phyloP scores from a whole-genome alignment of 2,113 vertebrate species.

The Oriolus oriolus region DNA sequence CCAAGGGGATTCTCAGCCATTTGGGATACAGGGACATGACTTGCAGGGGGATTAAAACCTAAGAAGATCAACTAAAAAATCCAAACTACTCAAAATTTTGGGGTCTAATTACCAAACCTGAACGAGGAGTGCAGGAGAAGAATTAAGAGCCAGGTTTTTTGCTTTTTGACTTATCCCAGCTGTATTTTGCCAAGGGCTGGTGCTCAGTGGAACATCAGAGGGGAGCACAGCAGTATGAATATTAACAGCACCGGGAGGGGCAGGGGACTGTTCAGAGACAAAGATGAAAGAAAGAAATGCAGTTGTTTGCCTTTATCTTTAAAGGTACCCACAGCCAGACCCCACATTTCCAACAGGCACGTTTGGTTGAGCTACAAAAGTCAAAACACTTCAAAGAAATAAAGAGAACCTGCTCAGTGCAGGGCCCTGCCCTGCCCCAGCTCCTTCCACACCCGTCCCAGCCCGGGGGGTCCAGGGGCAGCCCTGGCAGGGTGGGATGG shows the following conservation, averaged over 20 bases:
- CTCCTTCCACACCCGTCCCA: rapidly evolving
- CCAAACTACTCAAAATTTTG: neutral
- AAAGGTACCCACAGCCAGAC: neutral
- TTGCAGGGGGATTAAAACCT: neutral
- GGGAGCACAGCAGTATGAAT: neutral
- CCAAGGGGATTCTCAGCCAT: rapidly evolving
- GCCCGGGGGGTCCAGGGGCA: neutral
- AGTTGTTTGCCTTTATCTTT: neutral
- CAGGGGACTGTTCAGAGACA: neutral
- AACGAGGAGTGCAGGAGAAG: neutral
- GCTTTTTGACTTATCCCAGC: neutral
- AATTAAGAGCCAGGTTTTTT: neutral
- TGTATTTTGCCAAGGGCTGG: neutral
- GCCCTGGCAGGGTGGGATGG: neutral
- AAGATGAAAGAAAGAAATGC: constrained; percentile 16
- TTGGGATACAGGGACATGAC: rapidly evolving
- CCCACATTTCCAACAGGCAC: neutral
- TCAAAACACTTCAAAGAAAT: neutral
- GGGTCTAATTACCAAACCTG: neutral
- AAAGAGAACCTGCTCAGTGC: rapidly evolving
- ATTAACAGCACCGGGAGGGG: neutral
- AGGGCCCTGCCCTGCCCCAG: rapidly evolving
- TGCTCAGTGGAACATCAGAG: neutral
- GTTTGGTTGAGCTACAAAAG: neutral
- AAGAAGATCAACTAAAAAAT: neutral